phyloP scores from a whole-genome alignment of 1,140 invertebrate species.

The Cyclina sinensis region DNA sequence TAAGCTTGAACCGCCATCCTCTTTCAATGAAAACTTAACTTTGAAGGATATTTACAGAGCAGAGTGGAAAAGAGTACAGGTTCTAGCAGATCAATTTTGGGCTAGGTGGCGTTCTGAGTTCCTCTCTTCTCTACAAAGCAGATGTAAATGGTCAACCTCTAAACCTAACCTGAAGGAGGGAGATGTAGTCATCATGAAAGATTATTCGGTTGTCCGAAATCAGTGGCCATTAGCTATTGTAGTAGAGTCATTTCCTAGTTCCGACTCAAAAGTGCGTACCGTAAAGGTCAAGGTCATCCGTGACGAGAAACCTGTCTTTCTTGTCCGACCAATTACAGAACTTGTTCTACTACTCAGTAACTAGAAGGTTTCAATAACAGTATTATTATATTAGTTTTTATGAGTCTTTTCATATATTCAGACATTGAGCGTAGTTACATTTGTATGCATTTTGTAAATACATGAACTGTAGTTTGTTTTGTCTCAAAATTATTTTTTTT shows the following conservation, averaged over 20 bases:
- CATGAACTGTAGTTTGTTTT: too few relatives aligned
- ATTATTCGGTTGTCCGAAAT: background rate
- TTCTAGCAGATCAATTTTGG: slow-evolving; percentile 59
- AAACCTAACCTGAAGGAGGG: slow-evolving; percentile 14
- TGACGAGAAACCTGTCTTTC: background rate
- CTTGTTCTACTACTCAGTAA: too few relatives aligned
- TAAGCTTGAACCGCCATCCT: background rate
- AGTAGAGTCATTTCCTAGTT: background rate
- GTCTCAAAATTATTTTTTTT: too few relatives aligned
- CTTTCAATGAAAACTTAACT: background rate
- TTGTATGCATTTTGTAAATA: too few relatives aligned
- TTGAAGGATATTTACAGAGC: slow-evolving; percentile 5
- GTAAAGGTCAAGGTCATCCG: background rate
- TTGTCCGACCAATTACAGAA: background rate
- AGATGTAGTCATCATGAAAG: slow-evolving; percentile 58
- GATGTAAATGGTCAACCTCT: slow-evolving; percentile 36
- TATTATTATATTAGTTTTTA: too few relatives aligned
- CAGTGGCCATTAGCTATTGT: slow-evolving; percentile 29
- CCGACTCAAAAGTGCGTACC: background rate
- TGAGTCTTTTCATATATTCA: too few relatives aligned
- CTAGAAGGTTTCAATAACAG: too few relatives aligned
- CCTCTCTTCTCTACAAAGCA: slow-evolving; percentile 47
- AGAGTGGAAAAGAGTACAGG: slow-evolving; percentile 63
- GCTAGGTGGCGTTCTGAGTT: slow-evolving; percentile 32
- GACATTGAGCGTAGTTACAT: too few relatives aligned